phyloP scores from a whole-genome alignment of 1,140 invertebrate species.

The Euura lappo region DNA sequence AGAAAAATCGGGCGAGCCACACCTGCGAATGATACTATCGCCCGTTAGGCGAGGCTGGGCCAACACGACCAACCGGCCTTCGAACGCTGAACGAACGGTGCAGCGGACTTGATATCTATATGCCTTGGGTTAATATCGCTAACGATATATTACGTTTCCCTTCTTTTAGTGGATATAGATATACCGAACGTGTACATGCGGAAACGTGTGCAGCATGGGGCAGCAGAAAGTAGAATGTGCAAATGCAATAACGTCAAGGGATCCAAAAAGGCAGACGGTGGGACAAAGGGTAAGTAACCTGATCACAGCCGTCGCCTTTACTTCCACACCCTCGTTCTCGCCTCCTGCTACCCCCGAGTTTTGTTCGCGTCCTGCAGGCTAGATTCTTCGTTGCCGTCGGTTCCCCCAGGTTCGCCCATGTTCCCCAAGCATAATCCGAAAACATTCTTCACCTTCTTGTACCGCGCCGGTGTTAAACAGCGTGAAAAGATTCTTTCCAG shows the following conservation, averaged over 20 bases:
- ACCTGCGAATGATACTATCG: constrained; percentile 2
- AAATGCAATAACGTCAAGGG: neutral
- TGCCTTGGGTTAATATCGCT: neutral
- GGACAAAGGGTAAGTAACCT: constrained; percentile 6
- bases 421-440: neutral
- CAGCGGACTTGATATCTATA: neutral
- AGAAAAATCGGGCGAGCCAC: neutral
- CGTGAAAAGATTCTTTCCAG: neutral
- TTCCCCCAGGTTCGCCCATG: no score
- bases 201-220: neutral
- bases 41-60: neutral
- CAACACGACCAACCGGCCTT: neutral
- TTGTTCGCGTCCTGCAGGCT: no score
- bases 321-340: neutral
- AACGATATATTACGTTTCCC: neutral
- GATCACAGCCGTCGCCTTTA: neutral
- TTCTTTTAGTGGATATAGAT: neutral
- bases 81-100: neutral
- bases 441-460: neutral
- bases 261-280: constrained; percentile 1
- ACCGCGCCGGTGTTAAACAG: neutral
- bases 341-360: neutral
- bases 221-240: neutral
- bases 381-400: neutral
- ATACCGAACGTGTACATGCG: neutral